These are phyloP conservation scores for Platichthys flesus DNA, from an alignment of 2,113 vertebrate species.

Conservation along the genomic window DNA sequence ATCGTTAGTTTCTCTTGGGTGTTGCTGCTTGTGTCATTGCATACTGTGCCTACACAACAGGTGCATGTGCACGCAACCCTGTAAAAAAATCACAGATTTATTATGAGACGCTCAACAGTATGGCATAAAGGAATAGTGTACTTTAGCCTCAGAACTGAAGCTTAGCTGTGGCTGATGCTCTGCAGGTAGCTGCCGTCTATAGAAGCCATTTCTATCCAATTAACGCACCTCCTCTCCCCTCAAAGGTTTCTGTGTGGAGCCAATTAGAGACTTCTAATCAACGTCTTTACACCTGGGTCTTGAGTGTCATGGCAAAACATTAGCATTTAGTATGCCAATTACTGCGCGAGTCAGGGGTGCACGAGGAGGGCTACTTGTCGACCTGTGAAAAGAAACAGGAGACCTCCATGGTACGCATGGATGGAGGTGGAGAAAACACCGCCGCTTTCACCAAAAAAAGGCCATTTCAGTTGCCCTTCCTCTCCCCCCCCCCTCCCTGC, in stretches of 20 bases:
- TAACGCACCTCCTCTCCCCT: slow-evolving; percentile 57
- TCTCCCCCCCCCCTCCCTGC: slow-evolving; percentile 41
- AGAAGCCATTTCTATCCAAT: slow-evolving; percentile 63
- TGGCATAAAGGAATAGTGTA: slow-evolving; percentile 9
- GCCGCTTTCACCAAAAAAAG: slow-evolving; percentile 42
- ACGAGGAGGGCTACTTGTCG: slow-evolving; percentile 42
- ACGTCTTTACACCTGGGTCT: slow-evolving; percentile 71
- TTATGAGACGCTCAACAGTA: slow-evolving; percentile 13
- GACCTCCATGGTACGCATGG: slow-evolving; percentile 42
- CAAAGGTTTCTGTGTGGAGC: slow-evolving; percentile 67
- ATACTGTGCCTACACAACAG: not conserved
- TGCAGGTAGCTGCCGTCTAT: slow-evolving; percentile 48
- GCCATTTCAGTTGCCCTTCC: slow-evolving; percentile 65
- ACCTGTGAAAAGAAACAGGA: slow-evolving; percentile 56
- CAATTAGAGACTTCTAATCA: slow-evolving; percentile 78
- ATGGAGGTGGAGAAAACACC: slow-evolving; percentile 36
- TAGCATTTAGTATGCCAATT: slow-evolving; percentile 79
- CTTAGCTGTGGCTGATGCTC: slow-evolving; percentile 17
- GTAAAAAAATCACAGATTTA: slow-evolving; percentile 1
- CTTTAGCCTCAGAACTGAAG: slow-evolving; percentile 26
- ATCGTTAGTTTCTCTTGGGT: not conserved
- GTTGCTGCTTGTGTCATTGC: not conserved
- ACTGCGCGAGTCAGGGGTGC: slow-evolving; percentile 52
- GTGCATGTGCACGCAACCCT: not conserved
- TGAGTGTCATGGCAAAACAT: slow-evolving; percentile 74